These are phyloP conservation scores for Apotomis turbidana DNA, from an alignment of 2,888 invertebrate species.

Conservation along the genomic window DNA sequence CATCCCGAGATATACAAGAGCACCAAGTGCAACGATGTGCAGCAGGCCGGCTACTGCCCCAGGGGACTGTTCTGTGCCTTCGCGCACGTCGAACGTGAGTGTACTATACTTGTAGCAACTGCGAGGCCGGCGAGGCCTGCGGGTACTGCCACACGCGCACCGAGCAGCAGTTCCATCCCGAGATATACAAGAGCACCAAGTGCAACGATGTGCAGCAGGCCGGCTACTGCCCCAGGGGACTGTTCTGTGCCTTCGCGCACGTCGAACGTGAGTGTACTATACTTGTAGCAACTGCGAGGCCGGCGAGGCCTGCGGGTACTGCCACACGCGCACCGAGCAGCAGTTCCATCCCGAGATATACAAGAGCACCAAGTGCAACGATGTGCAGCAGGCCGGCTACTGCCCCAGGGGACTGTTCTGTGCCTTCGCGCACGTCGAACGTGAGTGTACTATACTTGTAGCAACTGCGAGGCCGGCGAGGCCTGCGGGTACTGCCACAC, in stretches of 20 bases:
- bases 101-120: constrained; percentile 85
- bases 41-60: constrained; percentile 96
- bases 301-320: constrained; percentile 97
- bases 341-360: constrained; percentile 99
- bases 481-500: constrained; percentile 99
- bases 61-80: constrained; percentile 99
- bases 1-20: constrained; percentile 99
- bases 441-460: constrained; percentile 84
- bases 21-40: constrained; percentile 99
- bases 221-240: constrained; percentile 94
- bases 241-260: constrained; percentile 99
- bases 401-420: constrained; percentile 99
- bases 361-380: constrained; percentile 99
- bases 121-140: constrained; percentile 97
- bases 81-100: constrained; percentile 98
- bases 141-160: constrained; percentile 99
- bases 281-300: constrained; percentile 94
- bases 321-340: constrained; percentile 99
- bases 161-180: constrained; percentile 99
- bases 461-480: constrained; percentile 98
- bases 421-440: constrained; percentile 99
- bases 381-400: constrained; percentile 96
- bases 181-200: constrained; percentile 99
- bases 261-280: constrained; percentile 92
- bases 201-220: constrained; percentile 99